These are phyloP conservation scores for Bufo bufo DNA, from an alignment of 2,113 vertebrate genomes.

Conservation along the genomic window DNA sequence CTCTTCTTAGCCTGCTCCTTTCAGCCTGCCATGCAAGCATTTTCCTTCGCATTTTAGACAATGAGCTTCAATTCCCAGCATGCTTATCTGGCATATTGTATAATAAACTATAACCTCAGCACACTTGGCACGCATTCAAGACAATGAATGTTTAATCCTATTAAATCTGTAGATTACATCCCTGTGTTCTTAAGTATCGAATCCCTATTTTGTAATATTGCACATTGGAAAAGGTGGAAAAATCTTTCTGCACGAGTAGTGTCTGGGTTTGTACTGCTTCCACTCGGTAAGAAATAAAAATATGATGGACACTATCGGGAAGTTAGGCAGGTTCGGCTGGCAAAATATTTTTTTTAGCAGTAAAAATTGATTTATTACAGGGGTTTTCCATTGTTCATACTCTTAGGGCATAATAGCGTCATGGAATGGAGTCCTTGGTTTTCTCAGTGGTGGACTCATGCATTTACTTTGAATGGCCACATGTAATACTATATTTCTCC, in stretches of 20 bases:
- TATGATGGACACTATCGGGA: background rate
- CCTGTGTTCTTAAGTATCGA: background rate
- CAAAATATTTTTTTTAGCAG: background rate
- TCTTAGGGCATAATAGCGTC: background rate
- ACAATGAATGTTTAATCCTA: slow-evolving; percentile 30
- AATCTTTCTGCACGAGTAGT: background rate
- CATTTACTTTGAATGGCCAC: too few relatives aligned
- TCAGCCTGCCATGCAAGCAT: slow-evolving; percentile 15
- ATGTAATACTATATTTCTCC: too few relatives aligned
- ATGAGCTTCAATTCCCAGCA: slow-evolving; percentile 25
- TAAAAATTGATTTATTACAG: background rate
- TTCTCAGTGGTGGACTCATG: too few relatives aligned
- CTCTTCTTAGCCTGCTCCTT: slow-evolving; percentile 1
- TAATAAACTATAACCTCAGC: slow-evolving; percentile 28
- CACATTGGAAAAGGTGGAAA: background rate
- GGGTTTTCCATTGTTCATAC: background rate
- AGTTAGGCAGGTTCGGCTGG: background rate
- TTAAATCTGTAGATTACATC: slow-evolving; percentile 16
- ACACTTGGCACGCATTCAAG: slow-evolving; percentile 12
- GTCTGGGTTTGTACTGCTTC: background rate
- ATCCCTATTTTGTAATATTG: background rate
- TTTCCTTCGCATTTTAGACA: slow-evolving; percentile 18
- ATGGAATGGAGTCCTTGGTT: background rate
- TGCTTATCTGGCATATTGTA: slow-evolving; percentile 28
- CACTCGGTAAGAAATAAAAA: background rate